phyloP scores from a whole-genome alignment of 2,113 vertebrate genomes.

The Chauna torquata region DNA sequence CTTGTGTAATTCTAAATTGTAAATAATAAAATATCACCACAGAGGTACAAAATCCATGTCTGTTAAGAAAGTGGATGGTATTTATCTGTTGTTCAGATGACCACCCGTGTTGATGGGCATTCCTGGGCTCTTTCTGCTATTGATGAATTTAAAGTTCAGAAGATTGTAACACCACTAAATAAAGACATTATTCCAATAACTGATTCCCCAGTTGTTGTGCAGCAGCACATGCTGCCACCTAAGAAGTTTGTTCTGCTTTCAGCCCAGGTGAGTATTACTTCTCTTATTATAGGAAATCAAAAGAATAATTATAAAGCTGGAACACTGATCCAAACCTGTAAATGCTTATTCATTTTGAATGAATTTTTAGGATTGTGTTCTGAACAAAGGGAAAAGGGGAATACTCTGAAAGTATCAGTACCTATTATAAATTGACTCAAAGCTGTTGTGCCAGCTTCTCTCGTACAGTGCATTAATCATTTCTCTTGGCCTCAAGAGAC shows the following conservation, averaged over 20 bases:
- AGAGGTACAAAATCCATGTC: background rate
- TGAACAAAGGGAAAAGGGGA: background rate
- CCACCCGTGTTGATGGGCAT: conserved; percentile 90
- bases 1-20: background rate
- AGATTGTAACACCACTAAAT: conserved; percentile 89
- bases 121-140: conserved; percentile 94
- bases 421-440: background rate
- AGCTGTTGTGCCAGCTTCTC: background rate
- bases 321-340: background rate
- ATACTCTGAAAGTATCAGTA: background rate
- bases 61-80: background rate
- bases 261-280: conserved; percentile 83
- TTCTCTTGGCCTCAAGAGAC: background rate
- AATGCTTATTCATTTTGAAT: background rate
- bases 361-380: background rate
- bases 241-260: conserved; percentile 95
- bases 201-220: conserved; percentile 91
- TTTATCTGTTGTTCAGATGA: conserved; percentile 81
- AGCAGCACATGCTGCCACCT: conserved; percentile 90
- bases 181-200: conserved; percentile 90
- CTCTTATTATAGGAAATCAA: background rate
- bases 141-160: conserved; percentile 82
- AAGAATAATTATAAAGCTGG: background rate
- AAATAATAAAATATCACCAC: background rate
- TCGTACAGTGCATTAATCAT: background rate